Conservation (phyloP, 2,797 vertebrate species). For the Pseudomugil gertrudae region DNA sequence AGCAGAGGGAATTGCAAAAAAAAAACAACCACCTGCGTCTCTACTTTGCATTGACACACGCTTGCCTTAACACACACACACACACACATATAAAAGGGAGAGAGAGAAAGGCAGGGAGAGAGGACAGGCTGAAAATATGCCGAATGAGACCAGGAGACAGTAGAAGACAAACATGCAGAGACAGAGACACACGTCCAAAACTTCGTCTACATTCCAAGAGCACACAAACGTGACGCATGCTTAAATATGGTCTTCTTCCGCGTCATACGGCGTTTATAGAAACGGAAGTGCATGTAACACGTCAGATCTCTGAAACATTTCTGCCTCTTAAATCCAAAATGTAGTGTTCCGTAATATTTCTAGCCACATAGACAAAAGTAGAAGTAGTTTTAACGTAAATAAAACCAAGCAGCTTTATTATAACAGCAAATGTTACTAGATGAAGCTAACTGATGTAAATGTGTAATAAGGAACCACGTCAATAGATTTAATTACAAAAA, state of each 20-base stretch:
- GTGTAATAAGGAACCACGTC: slow-evolving; percentile 20
- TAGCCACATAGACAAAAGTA: not conserved
- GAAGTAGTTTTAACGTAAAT: not conserved
- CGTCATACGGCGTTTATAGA: slow-evolving; percentile 41
- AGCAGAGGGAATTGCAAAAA: slow-evolving; percentile 20
- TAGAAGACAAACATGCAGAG: slow-evolving; percentile 14
- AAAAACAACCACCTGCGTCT: slow-evolving; percentile 55
- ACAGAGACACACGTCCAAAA: slow-evolving; percentile 27
- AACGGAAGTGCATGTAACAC: slow-evolving; percentile 43
- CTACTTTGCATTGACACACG: slow-evolving; percentile 50
- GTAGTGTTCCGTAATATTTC: not conserved
- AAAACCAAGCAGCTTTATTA: not conserved
- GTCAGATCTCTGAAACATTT: not conserved
- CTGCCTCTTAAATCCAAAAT: not conserved
- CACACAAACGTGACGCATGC: slow-evolving; percentile 9
- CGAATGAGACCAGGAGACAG: not conserved
- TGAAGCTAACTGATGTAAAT: slow-evolving; percentile 47
- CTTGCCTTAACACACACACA: slow-evolving; percentile 3
- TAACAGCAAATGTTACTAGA: not conserved
- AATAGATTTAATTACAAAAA: slow-evolving; percentile 14
- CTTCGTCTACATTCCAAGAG: slow-evolving; percentile 40
- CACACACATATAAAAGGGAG: slow-evolving; percentile 3
- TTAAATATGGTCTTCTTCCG: slow-evolving; percentile 27
- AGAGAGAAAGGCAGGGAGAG: slow-evolving; percentile 12
- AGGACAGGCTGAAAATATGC: slow-evolving; percentile 20